Evolutionary conservation across 1,140 invertebrate species (phyloP).

Genomic region (Brachionus calyciflorus): DNA sequence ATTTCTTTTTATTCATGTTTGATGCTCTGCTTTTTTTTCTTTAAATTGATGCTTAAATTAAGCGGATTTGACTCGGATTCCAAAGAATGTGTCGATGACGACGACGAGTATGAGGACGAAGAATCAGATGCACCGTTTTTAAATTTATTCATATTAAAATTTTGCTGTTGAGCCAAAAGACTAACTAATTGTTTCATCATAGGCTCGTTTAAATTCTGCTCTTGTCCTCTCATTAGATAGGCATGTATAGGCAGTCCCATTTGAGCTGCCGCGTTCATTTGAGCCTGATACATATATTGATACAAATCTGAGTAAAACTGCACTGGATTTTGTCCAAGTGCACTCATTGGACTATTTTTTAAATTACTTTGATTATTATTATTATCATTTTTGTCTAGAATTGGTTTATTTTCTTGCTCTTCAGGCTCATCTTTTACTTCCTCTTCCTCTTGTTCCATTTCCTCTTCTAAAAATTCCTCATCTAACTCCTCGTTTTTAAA

Average conservation of each 20-base stretch:
- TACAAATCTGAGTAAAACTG: slow-evolving; percentile 37
- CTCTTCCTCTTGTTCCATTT: background rate
- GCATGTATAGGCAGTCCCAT: background rate
- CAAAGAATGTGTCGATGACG: slow-evolving; percentile 19
- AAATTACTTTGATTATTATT: no score
- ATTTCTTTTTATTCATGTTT: no score
- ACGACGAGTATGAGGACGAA: slow-evolving; percentile 10
- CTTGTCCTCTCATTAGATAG: background rate
- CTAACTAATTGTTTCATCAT: slow-evolving; percentile 20
- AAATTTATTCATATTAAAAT: background rate
- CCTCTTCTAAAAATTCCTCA: background rate
- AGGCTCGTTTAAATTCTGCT: slow-evolving; percentile 5
- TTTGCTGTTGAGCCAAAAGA: slow-evolving; percentile 9
- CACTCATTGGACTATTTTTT: background rate
- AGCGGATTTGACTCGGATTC: slow-evolving; percentile 33
- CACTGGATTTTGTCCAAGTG: slow-evolving; percentile 9
- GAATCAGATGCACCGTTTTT: slow-evolving; percentile 34
- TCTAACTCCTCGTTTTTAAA: background rate
- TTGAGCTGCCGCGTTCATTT: slow-evolving; percentile 20
- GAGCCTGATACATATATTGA: slow-evolving; percentile 24
- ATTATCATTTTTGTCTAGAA: background rate
- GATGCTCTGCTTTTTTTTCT: slow-evolving; percentile 9
- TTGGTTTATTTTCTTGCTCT: background rate
- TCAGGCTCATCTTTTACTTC: background rate
- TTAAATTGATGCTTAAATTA: slow-evolving; percentile 19